Base-by-base conservation (phyloP, 2,113 vertebrate species). In the Serranochromis macrocephalus region DNA sequence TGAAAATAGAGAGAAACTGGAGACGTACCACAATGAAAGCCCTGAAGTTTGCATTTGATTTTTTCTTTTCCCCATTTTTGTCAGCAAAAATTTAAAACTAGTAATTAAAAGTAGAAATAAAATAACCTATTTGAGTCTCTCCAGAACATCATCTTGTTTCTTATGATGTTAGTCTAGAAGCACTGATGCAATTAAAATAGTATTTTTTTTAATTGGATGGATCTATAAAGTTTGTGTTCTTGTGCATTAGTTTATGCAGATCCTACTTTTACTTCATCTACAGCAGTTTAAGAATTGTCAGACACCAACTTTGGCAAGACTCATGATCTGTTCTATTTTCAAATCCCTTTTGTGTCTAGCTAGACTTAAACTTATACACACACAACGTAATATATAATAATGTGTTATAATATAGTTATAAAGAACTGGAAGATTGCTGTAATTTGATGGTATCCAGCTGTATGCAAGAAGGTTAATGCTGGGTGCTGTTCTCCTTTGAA, bases 11-110 rank as follows among this genome's bases (percentile, higher is more conserved):
- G 87, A 97, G 95, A 3, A 97, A 99, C 96, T 99, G 98, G 98
- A 97, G 98, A 84, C 95, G 94, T 68, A 97, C 95, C 1, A 97
- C 97, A 63, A 97, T 98, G 58, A 91, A 84, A 17, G 97, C 98
- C 2, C 55, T 99, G 45, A 98, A 98, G 94, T 99, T 99, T 4
- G 98, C 97, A 24, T 99, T 99, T 87, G 96, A 99, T 94, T 99
- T 99, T 91, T 99, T 99, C 95, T 99, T 99, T 88, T 97, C 97
- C 54, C 99, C 99, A 3, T 98, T 99, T 94, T 94, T 99, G 79
- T 98, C 97, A 2, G 98, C 97, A 16, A 95, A 91, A 57, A 94
- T 96, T 68, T 54, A 29, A 5, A 51, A 87, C 45, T 95, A 82
- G 94, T 10, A 68, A 53, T 6, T 78, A 54, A 61, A 49, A 12